phyloP scores from a whole-genome alignment of 2,113 vertebrate species.

The Malaclemys terrapin region DNA sequence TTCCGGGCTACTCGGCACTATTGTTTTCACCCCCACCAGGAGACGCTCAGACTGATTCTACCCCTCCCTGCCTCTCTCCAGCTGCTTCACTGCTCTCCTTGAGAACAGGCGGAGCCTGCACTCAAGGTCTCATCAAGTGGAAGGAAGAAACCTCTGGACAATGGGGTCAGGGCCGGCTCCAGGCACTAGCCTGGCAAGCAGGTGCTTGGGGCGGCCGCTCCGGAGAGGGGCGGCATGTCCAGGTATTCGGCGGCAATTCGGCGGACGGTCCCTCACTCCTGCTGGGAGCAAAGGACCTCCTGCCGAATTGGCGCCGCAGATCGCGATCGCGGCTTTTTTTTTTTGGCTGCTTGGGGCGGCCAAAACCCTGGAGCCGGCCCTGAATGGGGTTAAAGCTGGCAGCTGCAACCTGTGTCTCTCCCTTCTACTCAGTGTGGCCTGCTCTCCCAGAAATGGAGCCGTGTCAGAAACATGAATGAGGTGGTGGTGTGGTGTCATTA shows the following conservation, averaged over 20 bases:
- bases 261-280: too few relatives aligned
- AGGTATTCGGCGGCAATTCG: too few relatives aligned
- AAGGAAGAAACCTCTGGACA: neutral
- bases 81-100: neutral
- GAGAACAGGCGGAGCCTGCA: neutral
- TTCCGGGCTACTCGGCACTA: neutral
- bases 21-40: neutral
- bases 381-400: fast-evolving
- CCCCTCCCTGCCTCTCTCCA: neutral
- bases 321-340: too few relatives aligned
- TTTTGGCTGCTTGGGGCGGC: too few relatives aligned
- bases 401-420: neutral
- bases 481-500: neutral
- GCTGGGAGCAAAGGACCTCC: too few relatives aligned
- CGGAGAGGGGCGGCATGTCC: too few relatives aligned
- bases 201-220: too few relatives aligned
- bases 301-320: too few relatives aligned
- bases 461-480: fast-evolving
- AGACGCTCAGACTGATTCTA: neutral
- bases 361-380: too few relatives aligned
- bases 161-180: too few relatives aligned
- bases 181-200: too few relatives aligned
- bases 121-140: neutral
- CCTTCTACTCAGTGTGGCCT: neutral
- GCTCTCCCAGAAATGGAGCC: fast-evolving